phyloP scores from a whole-genome alignment of 2,113 vertebrate species.

The Cochlearius cochlearius region DNA sequence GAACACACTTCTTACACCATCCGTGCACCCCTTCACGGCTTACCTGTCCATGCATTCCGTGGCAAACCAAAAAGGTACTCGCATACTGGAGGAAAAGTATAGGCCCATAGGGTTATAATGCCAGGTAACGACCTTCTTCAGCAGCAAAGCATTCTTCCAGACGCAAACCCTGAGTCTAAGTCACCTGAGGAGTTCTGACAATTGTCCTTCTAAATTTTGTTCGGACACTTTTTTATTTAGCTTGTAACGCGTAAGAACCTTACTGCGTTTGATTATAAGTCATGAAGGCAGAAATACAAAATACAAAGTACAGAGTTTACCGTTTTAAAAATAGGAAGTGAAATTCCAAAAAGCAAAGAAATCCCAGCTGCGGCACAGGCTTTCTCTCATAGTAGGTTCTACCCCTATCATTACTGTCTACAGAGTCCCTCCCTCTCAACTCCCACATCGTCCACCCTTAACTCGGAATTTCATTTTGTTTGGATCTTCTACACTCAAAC shows the following conservation, averaged over 20 bases:
- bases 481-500: background rate
- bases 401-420: background rate
- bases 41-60: background rate
- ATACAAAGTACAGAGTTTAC: background rate
- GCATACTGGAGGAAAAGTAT: background rate
- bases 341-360: background rate
- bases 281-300: background rate
- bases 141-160: background rate
- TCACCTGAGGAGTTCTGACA: background rate
- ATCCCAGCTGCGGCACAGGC: background rate
- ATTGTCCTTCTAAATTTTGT: background rate
- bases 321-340: background rate
- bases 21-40: accelerated
- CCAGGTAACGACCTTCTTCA: background rate
- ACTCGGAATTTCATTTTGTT: background rate
- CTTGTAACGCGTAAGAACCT: background rate
- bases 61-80: background rate
- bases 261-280: background rate
- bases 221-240: background rate
- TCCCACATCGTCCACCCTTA: background rate
- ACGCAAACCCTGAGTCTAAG: background rate
- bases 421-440: background rate
- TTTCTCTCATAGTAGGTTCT: background rate
- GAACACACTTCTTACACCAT: background rate
- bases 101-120: background rate